Base-by-base conservation (phyloP, 2,797 vertebrate species). In the Cercopithecus hamlyni region DNA sequence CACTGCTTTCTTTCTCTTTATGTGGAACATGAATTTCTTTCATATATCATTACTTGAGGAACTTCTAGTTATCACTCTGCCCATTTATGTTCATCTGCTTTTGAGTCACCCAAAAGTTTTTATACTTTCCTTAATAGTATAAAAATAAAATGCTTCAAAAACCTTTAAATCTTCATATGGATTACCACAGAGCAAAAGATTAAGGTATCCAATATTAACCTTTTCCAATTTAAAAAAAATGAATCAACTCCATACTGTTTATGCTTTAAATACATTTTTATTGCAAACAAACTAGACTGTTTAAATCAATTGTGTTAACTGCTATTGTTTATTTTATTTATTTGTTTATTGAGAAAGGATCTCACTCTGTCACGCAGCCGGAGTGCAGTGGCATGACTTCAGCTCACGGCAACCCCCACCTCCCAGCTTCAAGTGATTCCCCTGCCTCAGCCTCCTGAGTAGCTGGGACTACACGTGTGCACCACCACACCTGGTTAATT, bases 1-100 rank as follows among this genome's bases (percentile, higher is more conserved):
- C 11, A 90, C 27, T 95, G 9, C 10, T 67, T 95, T 90, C 50
- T 94, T 96, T 96, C n/a, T 30, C 12, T 10, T 77, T 96, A 20
- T 39, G 26, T 97, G 7, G 9, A 94, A 48, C 19, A 50, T 50
- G 4, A 19, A 39, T 94, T 75, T 89, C 7, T 92, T 81, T 79
- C 9, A 48, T n/a, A 52, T 50, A 33, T 80, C n/a, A 30, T 83
- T 93, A 43, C 75, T 93, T 90, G 67, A 10, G 5, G 90, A 94
- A 57, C 9, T 58, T 0, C 0, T 76, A 92, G 27, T 19, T 19
- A 76, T 27, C 30, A 88, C 1, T 43, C 30, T 90, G 58, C 61
- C 41, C 67, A 1, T 39, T 76, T 95, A 75, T 90, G 3, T 52
- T 83, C 3, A 58, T 93, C 52, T 75, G 14, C 8, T 81, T 55